These are phyloP conservation scores for Eristalis intricaria DNA, from an alignment of 2,888 invertebrate species.

Conservation along the genomic window DNA sequence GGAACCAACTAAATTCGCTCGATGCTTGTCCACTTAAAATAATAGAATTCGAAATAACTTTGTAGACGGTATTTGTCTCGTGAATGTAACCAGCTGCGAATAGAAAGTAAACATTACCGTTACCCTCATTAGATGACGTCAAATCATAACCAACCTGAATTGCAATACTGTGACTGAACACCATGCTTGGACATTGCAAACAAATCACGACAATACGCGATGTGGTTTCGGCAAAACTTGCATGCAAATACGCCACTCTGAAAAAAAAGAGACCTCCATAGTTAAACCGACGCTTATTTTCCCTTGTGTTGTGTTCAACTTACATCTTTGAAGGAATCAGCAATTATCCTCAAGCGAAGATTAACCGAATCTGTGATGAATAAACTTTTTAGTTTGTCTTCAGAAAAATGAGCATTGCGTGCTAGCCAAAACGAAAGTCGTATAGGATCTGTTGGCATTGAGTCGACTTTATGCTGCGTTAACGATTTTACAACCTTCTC, in stretches of 20 bases:
- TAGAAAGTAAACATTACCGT: background rate
- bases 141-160: conserved; percentile 83
- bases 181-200: conserved; percentile 92
- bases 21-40: conserved; percentile 84
- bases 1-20: conserved; percentile 92
- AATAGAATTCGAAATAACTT: conserved; percentile 82
- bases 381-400: conserved; percentile 84
- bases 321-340: conserved; percentile 77
- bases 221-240: conserved; percentile 84
- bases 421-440: conserved; percentile 91
- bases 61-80: conserved; percentile 88
- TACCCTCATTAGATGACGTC: background rate
- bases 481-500: conserved; percentile 80
- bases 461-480: conserved; percentile 79
- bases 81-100: conserved; percentile 86
- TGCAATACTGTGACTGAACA: conserved; percentile 90
- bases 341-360: conserved; percentile 83
- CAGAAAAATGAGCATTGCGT: conserved; percentile 87
- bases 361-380: conserved; percentile 87
- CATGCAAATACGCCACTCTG: conserved; percentile 83
- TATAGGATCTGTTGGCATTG: conserved; percentile 86
- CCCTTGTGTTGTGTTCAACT: background rate
- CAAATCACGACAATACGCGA: conserved; percentile 86
- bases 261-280: conserved; percentile 32
- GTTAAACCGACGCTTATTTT: background rate